Base-by-base conservation (phyloP, 2,797 vertebrate species). In the Hoplostethus atlanticus region DNA sequence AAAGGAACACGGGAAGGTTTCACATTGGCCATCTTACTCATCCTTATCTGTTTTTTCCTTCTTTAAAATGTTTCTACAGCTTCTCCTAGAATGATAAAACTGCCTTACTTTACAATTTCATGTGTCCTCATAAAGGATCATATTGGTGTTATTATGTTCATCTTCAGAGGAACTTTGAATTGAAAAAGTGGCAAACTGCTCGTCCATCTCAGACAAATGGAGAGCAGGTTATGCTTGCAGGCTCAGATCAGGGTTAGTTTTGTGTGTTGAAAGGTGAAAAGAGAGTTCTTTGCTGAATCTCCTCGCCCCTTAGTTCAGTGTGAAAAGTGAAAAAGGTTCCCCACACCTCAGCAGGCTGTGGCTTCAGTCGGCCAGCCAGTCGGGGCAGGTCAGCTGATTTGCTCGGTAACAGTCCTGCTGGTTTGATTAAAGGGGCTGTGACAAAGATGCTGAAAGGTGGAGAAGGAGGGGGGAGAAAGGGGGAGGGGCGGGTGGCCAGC, bases 401-500 rank as follows among this genome's bases (percentile, higher is more conserved):
- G 84, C 90, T 92, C 84, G 78, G 86, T 92, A 90, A 91, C 89
- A 91, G 91, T 89, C 84, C 86, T 92, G 86, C 86, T 93, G 91
- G 83, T 90, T 84, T 87, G 87, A 90, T 94, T 91, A 92, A 92
- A 92, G 86, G 85, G 82, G 70, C 84, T 89, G 69, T 86, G 88
- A 94, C 93, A 92, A 93, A 93, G 90, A 91, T 54, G 82, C 87
- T 89, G 86, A 88, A 81, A 89, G 82, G 84, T 48, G 64, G 73
- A 1, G 40, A 28, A 25, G 11, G 74, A 21, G 21, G 21, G 21
- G 21, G 21, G 21, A 21, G 21, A 21, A 21, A 21, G 21, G 21
- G 21, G 21, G 21, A 21, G 21, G 69, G 56, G 77, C 61, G 56
- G 71, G 47, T 38, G 74, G 79, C 91, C 92, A 92, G 90, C 91